phyloP scores from a whole-genome alignment of 2,797 vertebrate species.

The Pangasius krempfi region DNA sequence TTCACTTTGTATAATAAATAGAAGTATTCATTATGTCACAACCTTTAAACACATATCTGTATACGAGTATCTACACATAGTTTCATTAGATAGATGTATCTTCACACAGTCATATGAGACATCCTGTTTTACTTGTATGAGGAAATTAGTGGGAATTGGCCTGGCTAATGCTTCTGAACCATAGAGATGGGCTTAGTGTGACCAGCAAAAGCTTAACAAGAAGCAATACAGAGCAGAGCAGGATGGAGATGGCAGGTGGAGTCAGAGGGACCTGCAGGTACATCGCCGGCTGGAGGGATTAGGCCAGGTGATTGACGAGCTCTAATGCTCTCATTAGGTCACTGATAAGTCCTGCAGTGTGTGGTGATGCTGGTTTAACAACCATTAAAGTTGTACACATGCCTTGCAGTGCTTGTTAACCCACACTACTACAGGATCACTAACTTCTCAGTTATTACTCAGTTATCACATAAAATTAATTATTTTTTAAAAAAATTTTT shows the following conservation, averaged over 20 bases:
- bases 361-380: conserved; percentile 20
- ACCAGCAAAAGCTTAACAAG: conserved; percentile 40
- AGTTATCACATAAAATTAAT: neutral
- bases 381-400: conserved; percentile 1
- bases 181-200: conserved; percentile 30
- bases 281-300: conserved; percentile 43
- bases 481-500: neutral
- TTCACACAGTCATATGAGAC: neutral
- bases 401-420: neutral
- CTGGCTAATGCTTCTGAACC: conserved; percentile 23
- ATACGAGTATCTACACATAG: neutral
- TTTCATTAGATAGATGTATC: too few relatives aligned
- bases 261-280: conserved; percentile 63
- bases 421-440: neutral
- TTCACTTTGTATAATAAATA: neutral
- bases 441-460: neutral
- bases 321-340: conserved; percentile 42
- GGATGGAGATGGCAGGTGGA: conserved; percentile 1
- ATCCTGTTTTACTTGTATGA: conserved; percentile 2
- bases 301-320: conserved; percentile 45
- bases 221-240: conserved; percentile 12
- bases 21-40: neutral
- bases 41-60: neutral
- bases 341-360: conserved; percentile 31
- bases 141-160: neutral